Base-by-base conservation (phyloP, 2,888 invertebrate species). In the Salpingus planirostris region DNA sequence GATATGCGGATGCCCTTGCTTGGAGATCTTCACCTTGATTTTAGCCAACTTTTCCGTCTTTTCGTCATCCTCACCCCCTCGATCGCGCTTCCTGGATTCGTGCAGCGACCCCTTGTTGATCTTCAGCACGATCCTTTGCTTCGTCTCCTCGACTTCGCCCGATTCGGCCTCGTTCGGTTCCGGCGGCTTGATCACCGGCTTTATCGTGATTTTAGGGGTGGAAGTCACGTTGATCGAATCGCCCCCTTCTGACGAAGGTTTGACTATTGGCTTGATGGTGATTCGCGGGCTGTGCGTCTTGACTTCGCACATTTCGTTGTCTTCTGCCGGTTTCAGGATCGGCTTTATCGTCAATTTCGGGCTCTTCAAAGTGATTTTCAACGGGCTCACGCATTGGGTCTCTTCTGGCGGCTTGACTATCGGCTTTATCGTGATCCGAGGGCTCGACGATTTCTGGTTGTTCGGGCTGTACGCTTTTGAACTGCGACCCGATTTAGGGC, bases 61-160 rank as follows among this genome's bases (percentile, higher is more conserved):
- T 18, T 50, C 50, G 21, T 50, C 50, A n/a, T 58, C 57, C 2
- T 58, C 56, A 2, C 46, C 47, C 1, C 42, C 36, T 21, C 49
- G 43, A 24, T 59, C 57, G 3, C 57, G 42, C 34, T 57, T 58
- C 26, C 50, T 51, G 1, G 46, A 37, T 7, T 54, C 55, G 13
- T 51, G 49, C 8, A 46, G 31, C 11, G 35, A 72, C 49, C 73
- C 71, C 65, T 76, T 77, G 55, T 76, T 76, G 46, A 77, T 76
- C 63, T 78, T 77, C 49, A 77, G 63, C 44, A 76, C 75, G 46
- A 78, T 77, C 50, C 76, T 44, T 40, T 63, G 62, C 32, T 63
- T 64, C 2, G 57, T 52, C 25, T 52, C 52, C n/a, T 64, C 64
- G n/a, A n/a, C n/a, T 18, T 59, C 60, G 4, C 46, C 49, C 18